A percentile compares a stretch with the other conserved stretches of the same genome.
phyloP scores from a whole-genome alignment of 2,888 invertebrate genomes.

The Hemistola chrysoprasaria region DNA sequence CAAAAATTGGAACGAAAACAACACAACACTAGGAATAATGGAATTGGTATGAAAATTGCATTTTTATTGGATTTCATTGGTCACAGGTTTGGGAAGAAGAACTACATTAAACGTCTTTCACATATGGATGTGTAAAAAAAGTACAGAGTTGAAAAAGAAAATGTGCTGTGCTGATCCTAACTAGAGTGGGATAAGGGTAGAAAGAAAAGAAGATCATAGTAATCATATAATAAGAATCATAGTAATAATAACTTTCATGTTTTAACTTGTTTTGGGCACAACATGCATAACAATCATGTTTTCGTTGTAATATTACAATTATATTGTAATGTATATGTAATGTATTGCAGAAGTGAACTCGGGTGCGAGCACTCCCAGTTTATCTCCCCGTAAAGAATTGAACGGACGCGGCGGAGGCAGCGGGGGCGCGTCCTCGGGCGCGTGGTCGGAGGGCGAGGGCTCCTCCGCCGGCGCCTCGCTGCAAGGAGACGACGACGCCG shows the following conservation, averaged over 20 bases:
- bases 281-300: slow-evolving; percentile 66
- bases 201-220: too few relatives aligned
- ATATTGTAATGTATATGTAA: background rate
- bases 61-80: too few relatives aligned
- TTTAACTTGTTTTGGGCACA: too few relatives aligned
- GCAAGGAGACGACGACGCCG: slow-evolving; percentile 87
- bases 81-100: too few relatives aligned
- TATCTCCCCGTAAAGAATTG: slow-evolving; percentile 87
- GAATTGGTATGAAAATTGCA: slow-evolving; percentile 77
- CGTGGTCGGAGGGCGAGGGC: slow-evolving; percentile 88
- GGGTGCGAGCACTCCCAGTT: slow-evolving; percentile 83
- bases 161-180: too few relatives aligned
- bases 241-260: too few relatives aligned
- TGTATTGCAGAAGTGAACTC: slow-evolving; percentile 61
- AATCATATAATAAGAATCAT: too few relatives aligned
- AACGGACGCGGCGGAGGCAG: slow-evolving; percentile 71
- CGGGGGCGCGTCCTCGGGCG: slow-evolving; percentile 86
- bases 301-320: background rate
- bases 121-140: too few relatives aligned
- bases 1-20: slow-evolving; percentile 88
- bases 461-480: slow-evolving; percentile 88
- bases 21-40: slow-evolving; percentile 71
- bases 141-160: too few relatives aligned
- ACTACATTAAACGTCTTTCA: too few relatives aligned
- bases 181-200: too few relatives aligned